Evolutionary conservation across 2,888 invertebrate genomes (phyloP).

Genomic region (Caradrina kadenii): DNA sequence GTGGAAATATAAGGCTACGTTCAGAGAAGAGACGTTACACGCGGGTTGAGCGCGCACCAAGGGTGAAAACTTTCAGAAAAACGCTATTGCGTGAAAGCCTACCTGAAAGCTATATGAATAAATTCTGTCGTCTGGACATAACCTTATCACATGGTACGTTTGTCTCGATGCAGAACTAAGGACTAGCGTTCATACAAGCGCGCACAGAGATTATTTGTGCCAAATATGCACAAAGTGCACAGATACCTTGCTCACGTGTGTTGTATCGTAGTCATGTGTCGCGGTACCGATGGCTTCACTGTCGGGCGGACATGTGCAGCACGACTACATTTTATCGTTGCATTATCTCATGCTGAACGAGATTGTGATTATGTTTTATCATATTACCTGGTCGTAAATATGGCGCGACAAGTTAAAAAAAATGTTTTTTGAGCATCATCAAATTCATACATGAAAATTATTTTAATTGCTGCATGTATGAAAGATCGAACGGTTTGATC

Average conservation of each 20-base stretch:
- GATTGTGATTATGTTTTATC: neutral
- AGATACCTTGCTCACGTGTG: slow-evolving; percentile 71
- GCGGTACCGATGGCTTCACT: slow-evolving; percentile 24
- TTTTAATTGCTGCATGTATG: no score
- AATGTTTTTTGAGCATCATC: no score
- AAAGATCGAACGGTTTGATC: no score
- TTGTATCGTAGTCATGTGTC: slow-evolving; percentile 20
- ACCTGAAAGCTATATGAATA: no score
- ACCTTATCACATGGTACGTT: neutral
- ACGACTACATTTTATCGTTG: neutral
- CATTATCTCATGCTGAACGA: neutral
- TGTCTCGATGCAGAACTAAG: slow-evolving; percentile 32
- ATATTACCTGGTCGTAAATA: no score
- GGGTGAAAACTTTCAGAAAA: no score
- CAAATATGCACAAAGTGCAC: slow-evolving; percentile 82
- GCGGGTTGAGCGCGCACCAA: no score
- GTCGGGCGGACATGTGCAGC: neutral
- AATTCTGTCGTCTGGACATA: neutral
- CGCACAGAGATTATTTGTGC: slow-evolving; percentile 78
- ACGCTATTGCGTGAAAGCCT: no score
- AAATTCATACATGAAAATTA: no score
- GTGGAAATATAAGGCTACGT: neutral
- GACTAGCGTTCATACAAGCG: slow-evolving; percentile 44
- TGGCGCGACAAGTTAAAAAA: no score
- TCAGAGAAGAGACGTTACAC: neutral